A percentile compares a stretch with the other conserved stretches of the same genome.
phyloP scores from a whole-genome alignment of 2,113 vertebrate genomes.

The Fukomys damarensis region DNA sequence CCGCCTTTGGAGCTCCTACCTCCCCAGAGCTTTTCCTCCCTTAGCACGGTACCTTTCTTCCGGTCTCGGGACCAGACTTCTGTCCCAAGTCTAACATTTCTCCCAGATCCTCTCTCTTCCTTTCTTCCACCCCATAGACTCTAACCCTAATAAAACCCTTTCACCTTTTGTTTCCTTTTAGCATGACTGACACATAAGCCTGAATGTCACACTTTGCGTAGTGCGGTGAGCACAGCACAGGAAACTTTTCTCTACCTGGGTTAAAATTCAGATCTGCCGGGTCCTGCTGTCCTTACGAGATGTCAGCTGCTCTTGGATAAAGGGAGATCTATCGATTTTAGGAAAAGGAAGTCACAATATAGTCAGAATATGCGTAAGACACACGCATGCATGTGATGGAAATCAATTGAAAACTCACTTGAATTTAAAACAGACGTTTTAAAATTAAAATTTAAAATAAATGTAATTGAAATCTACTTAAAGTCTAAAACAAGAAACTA shows the following conservation, averaged over 20 bases:
- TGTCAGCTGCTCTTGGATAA: not conserved
- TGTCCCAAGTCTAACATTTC: not conserved
- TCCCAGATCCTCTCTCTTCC: not conserved
- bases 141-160: not conserved
- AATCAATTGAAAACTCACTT: slow-evolving; percentile 30
- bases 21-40: not conserved
- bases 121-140: too few relatives aligned
- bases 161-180: not conserved
- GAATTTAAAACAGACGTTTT: not conserved
- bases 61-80: not conserved
- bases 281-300: not conserved
- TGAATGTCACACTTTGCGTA: not conserved
- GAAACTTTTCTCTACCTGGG: not conserved
- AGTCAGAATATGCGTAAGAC: not conserved
- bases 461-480: slow-evolving; percentile 47
- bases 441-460: not conserved
- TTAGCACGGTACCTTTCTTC: not conserved
- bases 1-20: not conserved
- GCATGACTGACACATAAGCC: not conserved
- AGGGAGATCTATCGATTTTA: not conserved
- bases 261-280: not conserved
- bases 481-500: not conserved
- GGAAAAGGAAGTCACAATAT: not conserved
- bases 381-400: not conserved
- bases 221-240: accelerated